A percentile compares a stretch with the other conserved stretches of the same genome.
Conservation (phyloP, 1,140 invertebrate genomes). For the Carposina sasakii region DNA sequence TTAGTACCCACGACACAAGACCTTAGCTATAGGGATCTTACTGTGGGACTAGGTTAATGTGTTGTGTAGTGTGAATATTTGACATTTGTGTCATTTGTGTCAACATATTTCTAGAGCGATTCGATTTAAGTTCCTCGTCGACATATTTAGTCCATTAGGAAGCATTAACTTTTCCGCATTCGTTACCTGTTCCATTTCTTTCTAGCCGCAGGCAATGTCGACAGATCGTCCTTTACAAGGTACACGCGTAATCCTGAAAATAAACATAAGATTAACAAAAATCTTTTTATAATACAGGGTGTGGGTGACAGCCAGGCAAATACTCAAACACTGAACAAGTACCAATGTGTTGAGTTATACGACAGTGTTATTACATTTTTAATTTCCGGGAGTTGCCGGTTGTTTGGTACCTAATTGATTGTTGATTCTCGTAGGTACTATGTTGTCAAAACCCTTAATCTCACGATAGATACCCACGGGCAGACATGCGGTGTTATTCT, state of each 20-base stretch:
- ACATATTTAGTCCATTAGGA: not conserved
- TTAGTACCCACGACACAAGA: not conserved
- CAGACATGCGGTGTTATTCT: too few species aligned
- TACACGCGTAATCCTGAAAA: conserved; percentile 77
- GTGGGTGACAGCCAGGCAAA: too few species aligned
- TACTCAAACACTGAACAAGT: too few species aligned
- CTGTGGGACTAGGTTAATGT: not conserved
- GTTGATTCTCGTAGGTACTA: too few species aligned
- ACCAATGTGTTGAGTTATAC: too few species aligned
- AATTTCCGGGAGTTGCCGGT: too few species aligned
- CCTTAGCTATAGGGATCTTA: not conserved
- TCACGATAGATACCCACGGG: too few species aligned
- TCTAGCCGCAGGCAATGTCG: conserved; percentile 76
- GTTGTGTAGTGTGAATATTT: not conserved
- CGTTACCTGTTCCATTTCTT: conserved; percentile 73
- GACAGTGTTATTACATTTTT: too few species aligned
- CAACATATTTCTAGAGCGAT: not conserved
- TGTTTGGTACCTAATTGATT: too few species aligned
- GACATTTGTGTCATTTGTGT: not conserved
- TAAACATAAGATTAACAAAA: conserved; percentile 13
- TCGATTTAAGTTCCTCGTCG: not conserved
- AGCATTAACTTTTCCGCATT: not conserved
- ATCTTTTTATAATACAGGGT: too few species aligned
- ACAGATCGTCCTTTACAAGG: conserved; percentile 81
- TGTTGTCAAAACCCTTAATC: too few species aligned